phyloP scores from a whole-genome alignment of 2,113 vertebrate species.

The Eulemur rufifrons region DNA sequence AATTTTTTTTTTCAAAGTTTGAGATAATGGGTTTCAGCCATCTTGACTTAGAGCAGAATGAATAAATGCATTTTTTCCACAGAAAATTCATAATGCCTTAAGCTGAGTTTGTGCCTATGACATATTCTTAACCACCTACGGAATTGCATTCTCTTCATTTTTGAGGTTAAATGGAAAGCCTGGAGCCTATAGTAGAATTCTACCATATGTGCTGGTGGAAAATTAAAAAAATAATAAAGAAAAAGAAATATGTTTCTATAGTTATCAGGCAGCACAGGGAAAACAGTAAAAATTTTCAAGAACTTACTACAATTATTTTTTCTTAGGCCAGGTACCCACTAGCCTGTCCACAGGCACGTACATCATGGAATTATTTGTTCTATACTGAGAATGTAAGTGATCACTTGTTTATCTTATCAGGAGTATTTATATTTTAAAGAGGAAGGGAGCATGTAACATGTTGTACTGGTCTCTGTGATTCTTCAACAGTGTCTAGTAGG shows the following conservation, averaged over 20 bases:
- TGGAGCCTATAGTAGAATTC: slow-evolving; percentile 64
- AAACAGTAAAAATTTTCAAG: slow-evolving; percentile 43
- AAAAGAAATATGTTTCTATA: slow-evolving; percentile 51
- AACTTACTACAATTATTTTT: background rate
- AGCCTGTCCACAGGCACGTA: background rate
- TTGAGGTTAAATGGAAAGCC: slow-evolving; percentile 72
- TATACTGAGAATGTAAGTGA: background rate
- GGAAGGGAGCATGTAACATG: background rate
- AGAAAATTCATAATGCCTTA: slow-evolving; percentile 78
- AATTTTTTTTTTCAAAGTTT: slow-evolving; percentile 68
- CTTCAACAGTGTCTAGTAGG: background rate
- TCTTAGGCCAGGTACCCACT: background rate
- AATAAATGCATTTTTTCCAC: slow-evolving; percentile 80
- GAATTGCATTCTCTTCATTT: slow-evolving; percentile 78
- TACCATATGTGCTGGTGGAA: slow-evolving; percentile 47
- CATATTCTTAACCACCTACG: slow-evolving; percentile 74
- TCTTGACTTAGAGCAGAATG: slow-evolving; percentile 78
- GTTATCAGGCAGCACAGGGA: slow-evolving; percentile 23
- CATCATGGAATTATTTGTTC: background rate
- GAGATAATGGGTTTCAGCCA: slow-evolving; percentile 76
- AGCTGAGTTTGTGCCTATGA: slow-evolving; percentile 77
- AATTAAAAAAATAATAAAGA: slow-evolving; percentile 48
- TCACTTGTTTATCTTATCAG: background rate
- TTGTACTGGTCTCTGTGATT: background rate
- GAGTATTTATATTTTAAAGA: background rate